Evolutionary conservation across 2,113 vertebrate species (phyloP).

Genomic region (Ranitomeya variabilis): DNA sequence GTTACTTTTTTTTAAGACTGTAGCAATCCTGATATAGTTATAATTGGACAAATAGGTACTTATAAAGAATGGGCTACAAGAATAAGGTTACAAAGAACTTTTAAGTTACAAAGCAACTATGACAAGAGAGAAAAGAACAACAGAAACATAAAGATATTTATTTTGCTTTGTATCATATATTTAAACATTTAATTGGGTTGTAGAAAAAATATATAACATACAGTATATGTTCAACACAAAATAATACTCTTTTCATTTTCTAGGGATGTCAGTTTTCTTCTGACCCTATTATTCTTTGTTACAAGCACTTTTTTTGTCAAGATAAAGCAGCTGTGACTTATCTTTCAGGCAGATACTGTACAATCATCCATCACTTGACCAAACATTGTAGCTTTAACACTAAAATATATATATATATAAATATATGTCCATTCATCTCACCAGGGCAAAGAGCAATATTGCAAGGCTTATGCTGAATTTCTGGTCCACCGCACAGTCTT

Average conservation of each 20-base stretch:
- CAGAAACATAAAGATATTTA: neutral
- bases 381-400: neutral
- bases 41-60: neutral
- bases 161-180: neutral
- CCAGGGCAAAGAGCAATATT: constrained; percentile 99
- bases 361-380: constrained; percentile 31
- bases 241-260: neutral
- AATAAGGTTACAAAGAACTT: neutral
- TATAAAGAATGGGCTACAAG: neutral
- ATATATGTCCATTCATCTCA: constrained; percentile 66
- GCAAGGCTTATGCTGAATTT: constrained; percentile 98
- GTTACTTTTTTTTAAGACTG: neutral
- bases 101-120: neutral
- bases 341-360: constrained; percentile 21
- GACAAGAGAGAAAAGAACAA: neutral
- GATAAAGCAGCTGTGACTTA: constrained; percentile 5
- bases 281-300: neutral
- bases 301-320: neutral
- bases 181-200: neutral
- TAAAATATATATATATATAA: constrained; percentile 15
- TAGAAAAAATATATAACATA: neutral
- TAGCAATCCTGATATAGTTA: neutral
- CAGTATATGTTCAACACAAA: neutral
- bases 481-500: constrained; percentile 94
- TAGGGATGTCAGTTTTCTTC: neutral